Conservation (phyloP, 2,888 invertebrate species). For the Xestia sexstrigata region DNA sequence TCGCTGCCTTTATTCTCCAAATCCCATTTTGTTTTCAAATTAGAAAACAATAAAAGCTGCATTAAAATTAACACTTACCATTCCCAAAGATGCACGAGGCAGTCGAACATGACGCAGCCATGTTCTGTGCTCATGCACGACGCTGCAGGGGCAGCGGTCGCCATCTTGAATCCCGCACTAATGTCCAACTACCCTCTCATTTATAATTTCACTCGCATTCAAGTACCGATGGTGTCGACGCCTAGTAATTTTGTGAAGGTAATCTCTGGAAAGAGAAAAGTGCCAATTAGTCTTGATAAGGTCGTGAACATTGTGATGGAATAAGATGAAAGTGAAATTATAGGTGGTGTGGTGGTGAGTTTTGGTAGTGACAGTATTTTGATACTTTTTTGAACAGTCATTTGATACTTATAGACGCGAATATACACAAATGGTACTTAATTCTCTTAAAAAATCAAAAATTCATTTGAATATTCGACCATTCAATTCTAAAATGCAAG, state of each 20-base stretch:
- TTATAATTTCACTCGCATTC: constrained; percentile 74
- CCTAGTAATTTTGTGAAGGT: constrained; percentile 73
- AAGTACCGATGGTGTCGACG: constrained; percentile 56
- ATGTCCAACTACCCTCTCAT: constrained; percentile 64
- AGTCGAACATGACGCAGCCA: constrained; percentile 89
- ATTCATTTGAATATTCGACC: neutral
- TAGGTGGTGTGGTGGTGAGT: constrained; percentile 51
- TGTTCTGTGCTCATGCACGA: constrained; percentile 87
- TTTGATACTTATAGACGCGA: neutral
- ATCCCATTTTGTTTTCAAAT: no score
- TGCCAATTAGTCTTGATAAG: constrained; percentile 79
- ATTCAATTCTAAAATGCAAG: neutral
- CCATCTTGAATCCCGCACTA: constrained; percentile 74
- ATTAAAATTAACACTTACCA: constrained; percentile 78
- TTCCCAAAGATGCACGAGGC: constrained; percentile 87
- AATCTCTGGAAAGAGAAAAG: constrained; percentile 84
- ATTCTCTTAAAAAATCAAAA: no score
- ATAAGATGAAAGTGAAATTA: constrained; percentile 81
- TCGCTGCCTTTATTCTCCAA: no score
- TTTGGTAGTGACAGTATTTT: constrained; percentile 26
- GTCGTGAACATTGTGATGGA: constrained; percentile 70
- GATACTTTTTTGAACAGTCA: constrained; percentile 19
- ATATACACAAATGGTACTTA: neutral
- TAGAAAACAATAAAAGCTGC: neutral
- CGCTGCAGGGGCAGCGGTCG: constrained; percentile 81